Evolutionary conservation across 1,140 invertebrate species (phyloP), one percentile per base, ranked within the genome.

Genomic region (Chionoecetes opilio): DNA sequence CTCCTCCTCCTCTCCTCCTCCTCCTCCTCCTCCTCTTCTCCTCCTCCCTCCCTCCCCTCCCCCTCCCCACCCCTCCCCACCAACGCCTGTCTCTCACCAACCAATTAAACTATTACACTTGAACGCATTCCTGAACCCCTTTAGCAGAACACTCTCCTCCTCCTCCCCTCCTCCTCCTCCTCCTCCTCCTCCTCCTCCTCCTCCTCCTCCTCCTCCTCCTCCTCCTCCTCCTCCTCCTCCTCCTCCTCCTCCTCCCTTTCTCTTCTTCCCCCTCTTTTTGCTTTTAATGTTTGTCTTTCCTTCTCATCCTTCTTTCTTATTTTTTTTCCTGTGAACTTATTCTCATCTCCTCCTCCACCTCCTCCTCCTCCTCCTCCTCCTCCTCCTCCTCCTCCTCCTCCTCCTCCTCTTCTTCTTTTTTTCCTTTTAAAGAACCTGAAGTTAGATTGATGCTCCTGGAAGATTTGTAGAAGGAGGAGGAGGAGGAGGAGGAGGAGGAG

Each of bases 21-120:
- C 37, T 14, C 35, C 46, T n/a, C 38, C 38, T 41, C 29, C 85
- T 63, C 37, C 53, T 31, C 21, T 32, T 14, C 29, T 31, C 93
- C 31, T 14, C 35, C 34, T 14, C 38, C 84, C 17, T 46, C 82
- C 31, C 29, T 41, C 37, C 63, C 38, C 29, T 14, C 9, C 38
- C n/a, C 35, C 35, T 34, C 91, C 29, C 35, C 34, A 75, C 82
- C 75, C 34, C 3, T 37, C 91, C 82, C 91, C 82, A 0, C 31
- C 82, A 37, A 46, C 75, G 37, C 21, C 37, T 75, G 35, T 75
- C 41, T 94, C 41, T 94, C 93, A 75, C 88, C 87, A 46, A 93
- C 93, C 94, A 95, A 95, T 92, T 92, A 95, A 92, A 92, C 90
- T 95, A 37, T 92, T 92, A 31, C 94, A 75, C 34, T 37, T 46